Percentiles rank a stretch among this genome's conserved stretches.
Evolutionary conservation across 2,888 invertebrate genomes (phyloP).

Genomic region (Himalopsyche kuldschensis): DNA sequence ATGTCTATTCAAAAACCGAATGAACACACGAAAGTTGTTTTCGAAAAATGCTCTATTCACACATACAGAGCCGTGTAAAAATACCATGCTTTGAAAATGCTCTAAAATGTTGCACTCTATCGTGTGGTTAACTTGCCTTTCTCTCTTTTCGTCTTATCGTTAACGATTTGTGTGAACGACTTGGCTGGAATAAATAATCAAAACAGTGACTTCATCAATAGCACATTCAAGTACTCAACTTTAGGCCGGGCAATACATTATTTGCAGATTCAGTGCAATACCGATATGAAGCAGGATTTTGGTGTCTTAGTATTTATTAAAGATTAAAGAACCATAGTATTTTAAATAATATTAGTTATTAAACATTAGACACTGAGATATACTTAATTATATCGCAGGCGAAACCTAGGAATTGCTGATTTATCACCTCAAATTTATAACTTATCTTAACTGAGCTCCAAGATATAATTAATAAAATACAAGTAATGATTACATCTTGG

Average conservation of each 20-base stretch:
- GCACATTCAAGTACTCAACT: background rate
- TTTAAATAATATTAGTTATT: background rate
- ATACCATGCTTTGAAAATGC: background rate
- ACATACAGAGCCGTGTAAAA: background rate
- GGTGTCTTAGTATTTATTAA: background rate
- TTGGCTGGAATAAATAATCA: slow-evolving; percentile 36
- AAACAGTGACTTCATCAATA: slow-evolving; percentile 7
- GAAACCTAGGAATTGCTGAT: too few species aligned
- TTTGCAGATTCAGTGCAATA: background rate
- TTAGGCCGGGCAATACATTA: background rate
- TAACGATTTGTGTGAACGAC: slow-evolving; percentile 38
- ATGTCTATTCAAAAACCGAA: too few species aligned
- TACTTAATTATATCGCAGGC: too few species aligned
- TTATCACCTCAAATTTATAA: too few species aligned
- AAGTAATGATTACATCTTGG: too few species aligned
- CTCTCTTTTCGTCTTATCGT: slow-evolving; percentile 32
- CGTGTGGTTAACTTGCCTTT: slow-evolving; percentile 33
- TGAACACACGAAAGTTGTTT: too few species aligned
- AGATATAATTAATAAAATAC: too few species aligned
- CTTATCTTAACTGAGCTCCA: too few species aligned
- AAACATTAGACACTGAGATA: too few species aligned
- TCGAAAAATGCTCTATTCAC: too few species aligned
- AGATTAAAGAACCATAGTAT: background rate
- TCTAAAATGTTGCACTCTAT: background rate
- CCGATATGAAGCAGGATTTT: background rate